These are phyloP conservation scores for Muschampia plurimacula DNA, from an alignment of 2,888 invertebrate species.

Conservation along the genomic window DNA sequence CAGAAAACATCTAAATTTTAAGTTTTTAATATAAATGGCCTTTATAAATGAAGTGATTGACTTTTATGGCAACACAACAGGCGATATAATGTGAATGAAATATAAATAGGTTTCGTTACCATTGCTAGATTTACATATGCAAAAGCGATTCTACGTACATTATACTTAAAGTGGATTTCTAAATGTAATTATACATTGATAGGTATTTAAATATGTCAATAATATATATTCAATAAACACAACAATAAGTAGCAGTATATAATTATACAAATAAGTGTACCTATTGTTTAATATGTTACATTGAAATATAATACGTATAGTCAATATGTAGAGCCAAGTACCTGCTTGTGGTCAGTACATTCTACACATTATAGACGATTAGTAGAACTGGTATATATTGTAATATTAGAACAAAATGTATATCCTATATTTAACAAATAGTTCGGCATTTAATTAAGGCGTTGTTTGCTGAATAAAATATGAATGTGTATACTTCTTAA, in stretches of 20 bases:
- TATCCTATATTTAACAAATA: neutral
- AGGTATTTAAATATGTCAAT: neutral
- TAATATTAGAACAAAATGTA: neutral
- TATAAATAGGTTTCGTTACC: no score
- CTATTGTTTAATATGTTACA: neutral
- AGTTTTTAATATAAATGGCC: no score
- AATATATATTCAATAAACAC: neutral
- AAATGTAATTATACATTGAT: neutral
- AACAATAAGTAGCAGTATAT: neutral
- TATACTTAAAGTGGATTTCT: no score
- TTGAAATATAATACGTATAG: neutral
- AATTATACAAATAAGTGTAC: conserved; percentile 1
- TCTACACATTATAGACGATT: neutral
- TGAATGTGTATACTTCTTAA: neutral
- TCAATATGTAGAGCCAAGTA: neutral
- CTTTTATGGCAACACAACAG: neutral
- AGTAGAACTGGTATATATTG: neutral
- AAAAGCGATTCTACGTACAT: no score
- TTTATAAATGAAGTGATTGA: no score
- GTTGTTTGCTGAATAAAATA: neutral
- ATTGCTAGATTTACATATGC: no score
- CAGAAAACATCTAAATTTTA: no score
- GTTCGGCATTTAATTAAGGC: conserved; percentile 6
- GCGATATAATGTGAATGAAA: neutral
- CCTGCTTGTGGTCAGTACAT: neutral